These are phyloP conservation scores for Lagodon rhomboides DNA, from an alignment of 2,797 vertebrate species.

Conservation along the genomic window DNA sequence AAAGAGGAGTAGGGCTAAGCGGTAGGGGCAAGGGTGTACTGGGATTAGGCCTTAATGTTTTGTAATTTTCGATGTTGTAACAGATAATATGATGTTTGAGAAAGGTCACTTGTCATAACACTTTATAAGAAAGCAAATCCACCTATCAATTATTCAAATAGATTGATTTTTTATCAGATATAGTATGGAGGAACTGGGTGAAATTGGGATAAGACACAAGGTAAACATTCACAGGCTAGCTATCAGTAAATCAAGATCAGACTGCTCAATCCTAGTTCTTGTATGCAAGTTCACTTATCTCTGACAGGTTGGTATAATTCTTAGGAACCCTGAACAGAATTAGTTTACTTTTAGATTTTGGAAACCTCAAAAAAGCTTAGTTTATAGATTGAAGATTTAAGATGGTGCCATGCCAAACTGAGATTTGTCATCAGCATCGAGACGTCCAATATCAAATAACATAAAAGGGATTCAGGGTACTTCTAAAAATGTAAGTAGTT, in stretches of 20 bases:
- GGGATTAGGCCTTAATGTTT: not conserved
- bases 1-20: no score
- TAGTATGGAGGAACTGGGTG: not conserved
- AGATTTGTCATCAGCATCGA: conserved; percentile 29
- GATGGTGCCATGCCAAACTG: conserved; percentile 16
- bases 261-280: not conserved
- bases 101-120: not conserved
- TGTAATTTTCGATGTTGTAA: not conserved
- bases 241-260: not conserved
- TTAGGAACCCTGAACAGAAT: not conserved
- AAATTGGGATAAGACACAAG: not conserved
- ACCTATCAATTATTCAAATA: not conserved
- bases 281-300: not conserved
- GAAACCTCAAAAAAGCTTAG: conserved; percentile 22
- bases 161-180: not conserved
- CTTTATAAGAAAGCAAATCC: not conserved
- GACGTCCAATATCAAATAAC: conserved; percentile 40
- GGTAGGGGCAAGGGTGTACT: no score
- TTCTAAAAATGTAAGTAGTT: conserved; percentile 56
- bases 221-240: not conserved
- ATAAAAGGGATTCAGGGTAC: conserved; percentile 25
- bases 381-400: conserved; percentile 14
- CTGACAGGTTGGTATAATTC: not conserved
- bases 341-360: conserved; percentile 5
- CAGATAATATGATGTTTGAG: not conserved